These are phyloP conservation scores for Procambarus virginalis DNA, from an alignment of 1,140 invertebrate genomes.

Conservation along the genomic window DNA sequence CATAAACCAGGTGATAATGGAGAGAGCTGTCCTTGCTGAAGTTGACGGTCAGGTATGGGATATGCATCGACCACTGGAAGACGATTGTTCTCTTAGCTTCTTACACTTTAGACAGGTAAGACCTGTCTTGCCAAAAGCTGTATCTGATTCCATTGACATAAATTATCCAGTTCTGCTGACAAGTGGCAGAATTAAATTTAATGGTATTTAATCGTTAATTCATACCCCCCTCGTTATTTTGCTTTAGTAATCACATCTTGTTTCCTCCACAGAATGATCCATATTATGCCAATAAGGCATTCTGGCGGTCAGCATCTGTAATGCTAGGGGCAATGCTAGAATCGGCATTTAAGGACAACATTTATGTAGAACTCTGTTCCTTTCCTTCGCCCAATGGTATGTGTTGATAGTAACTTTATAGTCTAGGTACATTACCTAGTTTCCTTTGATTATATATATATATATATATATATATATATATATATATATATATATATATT, in stretches of 20 bases:
- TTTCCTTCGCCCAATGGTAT: constrained; percentile 88
- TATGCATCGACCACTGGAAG: constrained; percentile 89
- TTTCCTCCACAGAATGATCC: constrained; percentile 43
- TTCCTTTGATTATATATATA: no score
- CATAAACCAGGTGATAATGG: constrained; percentile 82
- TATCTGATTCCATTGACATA: neutral
- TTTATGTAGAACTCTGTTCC: constrained; percentile 85
- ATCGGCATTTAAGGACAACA: constrained; percentile 85
- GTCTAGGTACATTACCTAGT: no score
- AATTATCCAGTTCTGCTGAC: no score
- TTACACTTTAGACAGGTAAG: constrained; percentile 80
- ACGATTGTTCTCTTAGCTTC: constrained; percentile 87
- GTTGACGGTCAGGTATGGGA: constrained; percentile 91
- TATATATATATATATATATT: no score
- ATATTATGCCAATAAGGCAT: constrained; percentile 83
- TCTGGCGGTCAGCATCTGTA: constrained; percentile 94
- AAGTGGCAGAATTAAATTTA: no score
- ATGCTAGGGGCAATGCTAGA: constrained; percentile 86
- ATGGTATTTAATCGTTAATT: no score
- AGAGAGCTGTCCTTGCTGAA: constrained; percentile 85
- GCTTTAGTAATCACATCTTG: neutral
- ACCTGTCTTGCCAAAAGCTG: neutral
- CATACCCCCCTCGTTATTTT: no score
- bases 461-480: no score
- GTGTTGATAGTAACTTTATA: neutral